A percentile compares a stretch with the other conserved stretches of the same genome.
Evolutionary conservation across 2,797 vertebrate genomes (phyloP).

Genomic region (Podarcis lilfordi): DNA sequence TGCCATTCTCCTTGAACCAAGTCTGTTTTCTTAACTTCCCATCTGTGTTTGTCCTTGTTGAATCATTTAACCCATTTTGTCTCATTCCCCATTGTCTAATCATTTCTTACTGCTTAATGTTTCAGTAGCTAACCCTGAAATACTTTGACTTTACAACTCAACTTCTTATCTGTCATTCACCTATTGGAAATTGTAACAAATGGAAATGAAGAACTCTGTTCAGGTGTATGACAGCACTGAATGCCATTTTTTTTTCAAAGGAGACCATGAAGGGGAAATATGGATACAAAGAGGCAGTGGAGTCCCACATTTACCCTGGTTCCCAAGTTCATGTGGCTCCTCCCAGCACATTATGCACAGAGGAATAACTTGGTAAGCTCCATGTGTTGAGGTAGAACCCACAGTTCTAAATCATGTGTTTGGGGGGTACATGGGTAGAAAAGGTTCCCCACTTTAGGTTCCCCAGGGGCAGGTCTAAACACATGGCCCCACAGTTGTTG

Average conservation of each 20-base stretch:
- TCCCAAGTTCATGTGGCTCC: too few species aligned
- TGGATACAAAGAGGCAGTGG: too few species aligned
- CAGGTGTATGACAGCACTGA: neutral
- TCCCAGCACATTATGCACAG: too few species aligned
- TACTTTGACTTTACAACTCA: neutral
- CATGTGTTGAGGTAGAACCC: too few species aligned
- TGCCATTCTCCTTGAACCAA: neutral
- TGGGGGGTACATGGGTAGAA: too few species aligned
- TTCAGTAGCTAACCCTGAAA: neutral
- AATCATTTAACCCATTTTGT: neutral
- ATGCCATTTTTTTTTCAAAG: neutral
- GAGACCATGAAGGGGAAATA: neutral
- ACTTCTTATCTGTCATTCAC: neutral
- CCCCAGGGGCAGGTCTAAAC: too few species aligned
- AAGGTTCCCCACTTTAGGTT: too few species aligned
- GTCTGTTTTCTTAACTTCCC: neutral
- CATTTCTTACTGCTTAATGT: neutral
- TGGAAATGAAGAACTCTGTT: neutral
- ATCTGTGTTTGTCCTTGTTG: neutral
- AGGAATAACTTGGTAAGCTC: too few species aligned
- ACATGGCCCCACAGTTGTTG: too few species aligned
- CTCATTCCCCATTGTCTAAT: neutral
- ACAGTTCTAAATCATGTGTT: too few species aligned
- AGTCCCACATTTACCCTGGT: too few species aligned
- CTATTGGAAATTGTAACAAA: neutral